Base-by-base conservation (phyloP, 2,888 invertebrate species). In the Phyllotreta striolata region DNA sequence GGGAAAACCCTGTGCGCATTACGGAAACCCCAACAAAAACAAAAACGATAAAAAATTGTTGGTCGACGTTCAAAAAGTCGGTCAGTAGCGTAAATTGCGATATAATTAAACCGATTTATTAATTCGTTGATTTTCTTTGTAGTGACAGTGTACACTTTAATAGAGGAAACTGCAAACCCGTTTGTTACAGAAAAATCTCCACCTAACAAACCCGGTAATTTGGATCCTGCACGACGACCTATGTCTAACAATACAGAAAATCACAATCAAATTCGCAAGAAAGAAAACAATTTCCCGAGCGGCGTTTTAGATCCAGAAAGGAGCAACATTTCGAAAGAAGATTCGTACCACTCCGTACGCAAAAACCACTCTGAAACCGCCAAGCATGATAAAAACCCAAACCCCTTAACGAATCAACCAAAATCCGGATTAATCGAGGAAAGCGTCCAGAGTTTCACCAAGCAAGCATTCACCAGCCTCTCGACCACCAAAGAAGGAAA, bases 1-100 rank as follows among this genome's bases (percentile, higher is more conserved):
- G 13, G 72, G 70, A 41, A 62, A 49, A 38, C 66, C 66, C 9
- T 56, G 61, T 24, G 4, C 38, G 1, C 41, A 39, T 40, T 34
- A 55, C 14, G 13, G 37, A 10, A 51, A 59, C 34, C 1, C 35
- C 0, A 37, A 46, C 7, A 44, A 56, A 38, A 57, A 6, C 5
- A 8, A 2, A 7, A 55, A 55, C 14, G 34, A 47, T 8, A 52
- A 52, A 52, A 38, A 38, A 52, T 10, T 52, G 8, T n/a, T 52
- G 8, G 9, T 52, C 13, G 52, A 52, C 39, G 14, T 38, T 38
- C 37, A 37, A 39, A 38, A 12, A 52, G 39, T 13, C 37, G 52
- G 52, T 52, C 9, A 6, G 8, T 51, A 52, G 10, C 38, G 10
- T 10, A 38, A n/a, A 37, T 38, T 51, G 12, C 9, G 10, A 9